These are phyloP conservation scores for Ctenosaura bakeri DNA, from an alignment of 2,797 vertebrate genomes.

Conservation along the genomic window DNA sequence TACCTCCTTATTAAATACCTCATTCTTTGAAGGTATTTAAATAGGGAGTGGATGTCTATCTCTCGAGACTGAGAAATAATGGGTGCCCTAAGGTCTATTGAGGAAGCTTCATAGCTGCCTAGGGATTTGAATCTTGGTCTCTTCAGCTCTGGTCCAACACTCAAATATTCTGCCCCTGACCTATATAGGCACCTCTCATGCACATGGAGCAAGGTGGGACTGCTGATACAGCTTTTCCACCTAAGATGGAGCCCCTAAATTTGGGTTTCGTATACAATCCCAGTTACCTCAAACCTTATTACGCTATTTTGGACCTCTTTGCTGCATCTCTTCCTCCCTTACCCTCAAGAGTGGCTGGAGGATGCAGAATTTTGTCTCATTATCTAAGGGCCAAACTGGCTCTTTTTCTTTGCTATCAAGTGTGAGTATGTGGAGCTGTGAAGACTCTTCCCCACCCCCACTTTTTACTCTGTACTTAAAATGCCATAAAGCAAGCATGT, in stretches of 20 bases:
- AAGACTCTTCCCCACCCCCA: background rate
- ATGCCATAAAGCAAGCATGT: background rate
- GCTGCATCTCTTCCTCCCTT: background rate
- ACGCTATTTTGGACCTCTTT: background rate
- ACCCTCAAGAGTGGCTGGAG: no score
- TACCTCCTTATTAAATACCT: no score
- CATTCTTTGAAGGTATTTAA: no score
- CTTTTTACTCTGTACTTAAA: background rate
- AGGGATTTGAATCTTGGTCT: background rate
- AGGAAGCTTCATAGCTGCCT: background rate
- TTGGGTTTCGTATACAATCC: background rate
- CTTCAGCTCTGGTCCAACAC: background rate
- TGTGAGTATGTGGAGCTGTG: background rate
- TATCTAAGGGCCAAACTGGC: background rate
- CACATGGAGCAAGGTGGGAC: background rate
- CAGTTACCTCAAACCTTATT: background rate
- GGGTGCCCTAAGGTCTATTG: background rate
- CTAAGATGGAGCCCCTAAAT: background rate
- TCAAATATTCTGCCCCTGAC: background rate
- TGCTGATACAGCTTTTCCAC: background rate
- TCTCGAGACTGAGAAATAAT: no score
- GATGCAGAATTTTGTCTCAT: background rate
- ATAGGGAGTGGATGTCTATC: no score
- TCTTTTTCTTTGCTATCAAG: no score
- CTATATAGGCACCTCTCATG: background rate